phyloP scores from a whole-genome alignment of 37 sponge, comb jelly and placozoan species.

The Spongilla lacustris region DNA sequence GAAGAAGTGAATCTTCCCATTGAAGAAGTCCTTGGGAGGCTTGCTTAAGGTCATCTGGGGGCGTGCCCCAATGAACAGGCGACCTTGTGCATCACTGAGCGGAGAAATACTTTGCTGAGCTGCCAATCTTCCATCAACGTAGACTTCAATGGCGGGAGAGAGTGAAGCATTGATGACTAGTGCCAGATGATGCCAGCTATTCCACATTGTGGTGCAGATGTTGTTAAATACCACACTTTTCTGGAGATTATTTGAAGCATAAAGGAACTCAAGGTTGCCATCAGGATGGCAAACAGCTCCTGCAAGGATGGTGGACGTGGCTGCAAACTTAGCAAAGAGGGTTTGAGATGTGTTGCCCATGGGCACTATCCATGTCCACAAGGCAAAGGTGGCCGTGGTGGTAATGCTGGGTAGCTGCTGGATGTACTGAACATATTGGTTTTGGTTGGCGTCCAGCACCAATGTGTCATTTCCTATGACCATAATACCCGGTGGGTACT shows the following conservation, averaged over 20 bases:
- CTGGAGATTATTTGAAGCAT: neutral
- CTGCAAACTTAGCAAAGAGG: constrained; percentile 40
- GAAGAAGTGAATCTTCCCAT: constrained; percentile 58
- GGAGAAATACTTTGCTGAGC: neutral
- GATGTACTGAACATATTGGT: constrained; percentile 29
- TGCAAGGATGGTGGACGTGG: constrained; percentile 6
- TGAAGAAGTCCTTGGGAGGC: constrained; percentile 62
- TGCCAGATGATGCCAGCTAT: constrained; percentile 75
- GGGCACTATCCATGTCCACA: constrained; percentile 61
- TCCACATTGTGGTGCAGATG: constrained; percentile 35
- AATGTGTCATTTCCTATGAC: constrained; percentile 5
- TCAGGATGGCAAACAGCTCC: constrained; percentile 29
- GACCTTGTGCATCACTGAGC: constrained; percentile 31
- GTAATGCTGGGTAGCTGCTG: neutral
- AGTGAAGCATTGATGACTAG: constrained; percentile 25
- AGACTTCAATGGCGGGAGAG: constrained; percentile 20
- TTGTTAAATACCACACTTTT: constrained; percentile 26
- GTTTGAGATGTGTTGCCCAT: constrained; percentile 2
- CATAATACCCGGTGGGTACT: neutral
- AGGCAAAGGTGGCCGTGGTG: constrained; percentile 24
- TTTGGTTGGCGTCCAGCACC: constrained; percentile 21
- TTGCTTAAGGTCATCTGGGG: neutral
- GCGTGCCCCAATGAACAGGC: constrained; percentile 55
- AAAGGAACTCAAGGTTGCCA: constrained; percentile 44
- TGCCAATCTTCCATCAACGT: constrained; percentile 49